A percentile compares a stretch with the other conserved stretches of the same genome.
Conservation (phyloP, 1,140 invertebrate genomes). For the Cydia strobilella region DNA sequence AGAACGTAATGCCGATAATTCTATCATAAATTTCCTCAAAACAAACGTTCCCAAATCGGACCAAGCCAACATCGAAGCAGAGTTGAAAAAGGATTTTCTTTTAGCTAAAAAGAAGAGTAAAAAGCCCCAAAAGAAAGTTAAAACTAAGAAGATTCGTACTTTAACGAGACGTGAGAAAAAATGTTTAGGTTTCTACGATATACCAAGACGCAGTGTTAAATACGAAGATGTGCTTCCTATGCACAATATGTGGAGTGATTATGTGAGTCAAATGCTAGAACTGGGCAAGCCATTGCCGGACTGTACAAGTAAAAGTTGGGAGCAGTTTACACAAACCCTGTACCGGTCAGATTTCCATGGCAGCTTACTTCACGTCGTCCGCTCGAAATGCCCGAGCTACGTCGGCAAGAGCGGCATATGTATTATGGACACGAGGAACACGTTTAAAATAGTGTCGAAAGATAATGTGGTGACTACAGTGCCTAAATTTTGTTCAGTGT, state of each 20-base stretch:
- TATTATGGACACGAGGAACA: slow-evolving; percentile 89
- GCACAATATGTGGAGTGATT: slow-evolving; percentile 86
- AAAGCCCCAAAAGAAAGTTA: slow-evolving; percentile 68
- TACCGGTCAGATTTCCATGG: slow-evolving; percentile 92
- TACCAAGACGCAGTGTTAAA: slow-evolving; percentile 80
- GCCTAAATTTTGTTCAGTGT: slow-evolving; percentile 85
- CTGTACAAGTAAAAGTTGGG: slow-evolving; percentile 79
- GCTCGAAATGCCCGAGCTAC: slow-evolving; percentile 86
- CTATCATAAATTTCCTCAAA: slow-evolving; percentile 63
- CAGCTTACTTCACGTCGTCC: slow-evolving; percentile 82
- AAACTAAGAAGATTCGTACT: slow-evolving; percentile 74
- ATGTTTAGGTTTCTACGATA: slow-evolving; percentile 81
- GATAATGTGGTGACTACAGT: slow-evolving; percentile 85
- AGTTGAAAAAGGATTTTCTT: slow-evolving; percentile 69
- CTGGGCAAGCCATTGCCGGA: slow-evolving; percentile 68
- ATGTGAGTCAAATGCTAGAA: slow-evolving; percentile 82
- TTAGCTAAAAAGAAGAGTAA: slow-evolving; percentile 77
- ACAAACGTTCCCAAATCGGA: slow-evolving; percentile 57
- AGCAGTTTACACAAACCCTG: slow-evolving; percentile 82
- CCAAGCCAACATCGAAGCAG: slow-evolving; percentile 55
- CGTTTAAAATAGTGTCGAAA: slow-evolving; percentile 85
- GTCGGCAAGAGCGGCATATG: slow-evolving; percentile 87
- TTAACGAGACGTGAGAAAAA: slow-evolving; percentile 81
- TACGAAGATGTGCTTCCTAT: slow-evolving; percentile 84
- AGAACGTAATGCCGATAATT: slow-evolving; percentile 43